Percentiles rank a stretch among this genome's conserved stretches.
Conservation (phyloP, 2,888 invertebrate species). For the Netelia virgata region DNA sequence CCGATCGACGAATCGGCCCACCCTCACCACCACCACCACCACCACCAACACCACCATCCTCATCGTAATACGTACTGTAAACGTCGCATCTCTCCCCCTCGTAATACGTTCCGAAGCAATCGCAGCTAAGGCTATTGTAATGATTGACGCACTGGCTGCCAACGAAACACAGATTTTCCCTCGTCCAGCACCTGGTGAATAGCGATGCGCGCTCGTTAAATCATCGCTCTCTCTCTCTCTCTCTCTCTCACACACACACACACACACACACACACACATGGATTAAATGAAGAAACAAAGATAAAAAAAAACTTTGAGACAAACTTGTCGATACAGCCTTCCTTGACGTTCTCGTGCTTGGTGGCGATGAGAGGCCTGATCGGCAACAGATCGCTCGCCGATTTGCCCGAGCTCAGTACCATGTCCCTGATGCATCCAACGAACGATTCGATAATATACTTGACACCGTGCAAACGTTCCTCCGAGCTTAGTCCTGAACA, state of each 20-base stretch:
- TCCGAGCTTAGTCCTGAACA: constrained; percentile 90
- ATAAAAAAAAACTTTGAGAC: constrained; percentile 58
- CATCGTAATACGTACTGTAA: constrained; percentile 89
- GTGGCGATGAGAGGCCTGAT: constrained; percentile 94
- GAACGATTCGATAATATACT: constrained; percentile 96
- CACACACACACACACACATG: not conserved
- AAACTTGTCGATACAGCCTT: constrained; percentile 93
- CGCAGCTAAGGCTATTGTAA: constrained; percentile 95
- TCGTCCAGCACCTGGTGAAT: constrained; percentile 88
- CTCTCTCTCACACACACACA: not conserved
- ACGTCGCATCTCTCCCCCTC: constrained; percentile 97
- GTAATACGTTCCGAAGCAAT: constrained; percentile 96
- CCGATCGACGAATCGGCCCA: not conserved
- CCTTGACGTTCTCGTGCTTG: constrained; percentile 95
- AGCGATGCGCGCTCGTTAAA: not conserved
- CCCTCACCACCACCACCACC: not conserved
- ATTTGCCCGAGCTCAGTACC: constrained; percentile 93
- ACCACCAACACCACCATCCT: constrained; percentile 3
- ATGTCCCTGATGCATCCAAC: constrained; percentile 96
- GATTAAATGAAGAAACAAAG: not conserved
- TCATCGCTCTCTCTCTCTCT: constrained; percentile 5
- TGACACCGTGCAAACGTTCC: constrained; percentile 94
- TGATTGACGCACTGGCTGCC: constrained; percentile 96
- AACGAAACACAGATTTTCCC: constrained; percentile 94
- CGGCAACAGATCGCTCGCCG: constrained; percentile 92